A percentile compares a stretch with the other conserved stretches of the same genome.
Conservation (phyloP, 2,113 vertebrate genomes). For the Danionella cerebrum region DNA sequence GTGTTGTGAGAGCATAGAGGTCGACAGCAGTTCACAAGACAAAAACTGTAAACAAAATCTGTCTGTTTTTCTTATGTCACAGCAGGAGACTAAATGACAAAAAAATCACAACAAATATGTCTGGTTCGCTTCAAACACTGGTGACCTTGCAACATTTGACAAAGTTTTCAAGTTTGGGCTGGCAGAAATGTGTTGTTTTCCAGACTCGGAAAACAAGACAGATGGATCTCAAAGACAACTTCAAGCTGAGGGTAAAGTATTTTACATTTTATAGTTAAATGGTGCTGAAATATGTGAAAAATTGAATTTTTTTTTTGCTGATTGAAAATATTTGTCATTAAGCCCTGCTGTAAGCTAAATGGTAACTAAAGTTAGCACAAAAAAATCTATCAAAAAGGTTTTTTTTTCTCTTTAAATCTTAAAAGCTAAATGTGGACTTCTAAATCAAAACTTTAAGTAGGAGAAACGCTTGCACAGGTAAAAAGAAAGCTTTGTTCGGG, state of each 20-base stretch:
- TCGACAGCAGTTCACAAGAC: conserved; percentile 11
- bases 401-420: no score
- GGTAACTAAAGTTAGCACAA: no score
- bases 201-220: neutral
- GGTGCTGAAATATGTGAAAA: no score
- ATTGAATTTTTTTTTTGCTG: no score
- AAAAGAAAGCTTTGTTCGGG: conserved; percentile 47
- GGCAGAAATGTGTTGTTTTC: neutral
- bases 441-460: no score
- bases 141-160: conserved; percentile 12
- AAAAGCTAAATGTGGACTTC: no score
- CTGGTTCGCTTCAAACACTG: neutral
- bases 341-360: no score
- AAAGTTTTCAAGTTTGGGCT: conserved; percentile 5
- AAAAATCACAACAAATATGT: neutral
- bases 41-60: conserved; percentile 14
- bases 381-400: no score
- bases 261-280: neutral
- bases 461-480: conserved; percentile 35
- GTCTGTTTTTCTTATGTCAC: neutral
- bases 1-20: conserved; percentile 5
- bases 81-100: neutral
- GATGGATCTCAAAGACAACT: neutral
- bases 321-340: no score
- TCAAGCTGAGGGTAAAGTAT: neutral